Evolutionary conservation across 2,888 invertebrate species (phyloP).

Genomic region (Apodemia duryi): DNA sequence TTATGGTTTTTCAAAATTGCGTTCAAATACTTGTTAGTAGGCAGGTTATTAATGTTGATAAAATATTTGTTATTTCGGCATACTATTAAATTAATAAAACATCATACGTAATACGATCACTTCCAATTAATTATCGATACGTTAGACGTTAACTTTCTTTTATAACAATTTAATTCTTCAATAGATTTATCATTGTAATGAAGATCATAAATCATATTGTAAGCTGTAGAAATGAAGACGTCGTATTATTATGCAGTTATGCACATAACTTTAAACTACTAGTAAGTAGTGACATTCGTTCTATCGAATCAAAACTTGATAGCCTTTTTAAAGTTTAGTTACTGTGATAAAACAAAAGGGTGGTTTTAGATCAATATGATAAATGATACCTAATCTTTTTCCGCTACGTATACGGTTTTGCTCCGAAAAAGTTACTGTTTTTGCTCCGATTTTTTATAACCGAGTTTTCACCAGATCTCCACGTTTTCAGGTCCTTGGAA

Average conservation of each 20-base stretch:
- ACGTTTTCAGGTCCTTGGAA: no score
- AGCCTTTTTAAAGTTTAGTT: neutral
- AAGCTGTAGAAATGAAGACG: constrained; percentile 14
- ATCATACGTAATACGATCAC: neutral
- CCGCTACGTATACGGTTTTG: no score
- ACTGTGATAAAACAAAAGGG: neutral
- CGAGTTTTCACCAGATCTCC: no score
- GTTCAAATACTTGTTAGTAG: no score
- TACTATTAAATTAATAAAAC: neutral
- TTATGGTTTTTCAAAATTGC: no score
- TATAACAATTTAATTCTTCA: constrained; percentile 13
- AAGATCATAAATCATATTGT: constrained; percentile 18
- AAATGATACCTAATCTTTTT: no score
- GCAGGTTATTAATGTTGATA: no score
- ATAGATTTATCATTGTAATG: constrained; percentile 19
- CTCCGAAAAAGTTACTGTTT: no score
- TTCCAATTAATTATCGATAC: neutral
- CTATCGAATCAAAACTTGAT: neutral
- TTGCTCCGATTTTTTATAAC: no score
- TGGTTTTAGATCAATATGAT: neutral
- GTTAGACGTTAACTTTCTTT: neutral
- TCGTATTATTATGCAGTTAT: constrained; percentile 8
- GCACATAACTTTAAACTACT: constrained; percentile 18
- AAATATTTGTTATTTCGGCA: no score
- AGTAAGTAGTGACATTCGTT: constrained; percentile 26